Evolutionary conservation across 1,140 invertebrate genomes (phyloP).

Genomic region (Sitophilus oryzae): DNA sequence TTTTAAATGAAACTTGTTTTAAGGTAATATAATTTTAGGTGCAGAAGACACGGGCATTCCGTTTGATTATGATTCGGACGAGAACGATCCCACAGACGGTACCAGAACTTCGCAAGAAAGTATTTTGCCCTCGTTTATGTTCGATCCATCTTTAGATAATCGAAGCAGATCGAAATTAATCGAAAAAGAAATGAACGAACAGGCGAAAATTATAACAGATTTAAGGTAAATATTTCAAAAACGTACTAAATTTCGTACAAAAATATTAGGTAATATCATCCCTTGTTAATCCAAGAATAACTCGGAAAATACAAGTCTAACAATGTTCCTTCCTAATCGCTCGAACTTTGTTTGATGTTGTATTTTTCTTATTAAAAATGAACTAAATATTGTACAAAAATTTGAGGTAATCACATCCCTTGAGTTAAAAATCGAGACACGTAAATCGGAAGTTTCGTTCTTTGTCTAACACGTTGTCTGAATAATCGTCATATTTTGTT

Average conservation of each 20-base stretch:
- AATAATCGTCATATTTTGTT: not conserved
- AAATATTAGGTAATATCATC: too few species aligned
- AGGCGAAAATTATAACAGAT: conserved; percentile 90
- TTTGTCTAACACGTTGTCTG: too few species aligned
- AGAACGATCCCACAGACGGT: conserved; percentile 65
- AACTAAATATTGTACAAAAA: too few species aligned
- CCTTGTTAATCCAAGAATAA: too few species aligned
- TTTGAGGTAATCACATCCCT: too few species aligned
- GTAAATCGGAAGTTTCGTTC: too few species aligned
- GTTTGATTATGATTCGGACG: conserved; percentile 71
- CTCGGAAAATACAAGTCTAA: too few species aligned
- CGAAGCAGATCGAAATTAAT: conserved; percentile 88
- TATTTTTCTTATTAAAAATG: too few species aligned
- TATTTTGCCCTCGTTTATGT: conserved; percentile 76
- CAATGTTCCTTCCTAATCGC: too few species aligned
- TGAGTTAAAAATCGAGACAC: too few species aligned
- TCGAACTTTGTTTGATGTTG: too few species aligned
- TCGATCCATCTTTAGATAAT: conserved; percentile 79
- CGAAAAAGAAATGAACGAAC: conserved; percentile 96
- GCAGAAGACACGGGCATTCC: conserved; percentile 72
- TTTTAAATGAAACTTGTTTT: not conserved
- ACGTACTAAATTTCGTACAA: too few species aligned
- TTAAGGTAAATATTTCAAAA: conserved; percentile 48
- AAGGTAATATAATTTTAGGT: conserved; percentile 8
- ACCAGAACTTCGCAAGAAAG: conserved; percentile 58